Base-by-base conservation (phyloP, 2,113 vertebrate species). In the Hippotragus niger region DNA sequence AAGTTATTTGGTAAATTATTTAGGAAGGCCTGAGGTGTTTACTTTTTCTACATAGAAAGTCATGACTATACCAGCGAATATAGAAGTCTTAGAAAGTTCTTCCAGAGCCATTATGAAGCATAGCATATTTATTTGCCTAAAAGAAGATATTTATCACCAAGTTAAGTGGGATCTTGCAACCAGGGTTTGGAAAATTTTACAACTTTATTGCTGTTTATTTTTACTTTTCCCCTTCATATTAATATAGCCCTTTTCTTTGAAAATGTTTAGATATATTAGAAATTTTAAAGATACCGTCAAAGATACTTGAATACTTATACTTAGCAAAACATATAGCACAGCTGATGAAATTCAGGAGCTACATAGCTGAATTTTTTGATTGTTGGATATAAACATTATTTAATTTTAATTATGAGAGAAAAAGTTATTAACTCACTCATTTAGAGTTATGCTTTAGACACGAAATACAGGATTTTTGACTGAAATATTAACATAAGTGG, bases 31-130 rank as follows among this genome's bases (percentile, higher is more conserved):
- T 71, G 43, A 14, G 40, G 3, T 78, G 3, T 93, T 92, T 94
- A 6, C n/a, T 55, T 80, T 74, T 82, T 95, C 88, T 97, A 40
- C 36, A 16, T 74, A 97, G 92, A 91, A 94, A 96, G 29, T 93
- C 94, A 31, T 81, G 19, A 43, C 90, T 89, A 6, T 36, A 31
- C 29, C 40, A 43, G 50, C 10, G 47, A 92, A 55, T 57, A 52
- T 19, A 60, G 62, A 23, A 62, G 19, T 95, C n/a, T 71, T 88
- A 85, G 81, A 84, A 88, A 50, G 12, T 43, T 89, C 31, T 95
- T 5, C 23, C 74, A 55, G 31, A 80, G 47, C 85, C 58, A 36
- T 74, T 76, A 55, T 82, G 52, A 91, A 95, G 90, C 76, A 92
- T 33, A 53, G 31, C 12, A 4, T 91, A 94, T 96, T 94, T 96